These are phyloP conservation scores for Phalacrocorax aristotelis DNA, from an alignment of 2,113 vertebrate genomes.

Conservation along the genomic window DNA sequence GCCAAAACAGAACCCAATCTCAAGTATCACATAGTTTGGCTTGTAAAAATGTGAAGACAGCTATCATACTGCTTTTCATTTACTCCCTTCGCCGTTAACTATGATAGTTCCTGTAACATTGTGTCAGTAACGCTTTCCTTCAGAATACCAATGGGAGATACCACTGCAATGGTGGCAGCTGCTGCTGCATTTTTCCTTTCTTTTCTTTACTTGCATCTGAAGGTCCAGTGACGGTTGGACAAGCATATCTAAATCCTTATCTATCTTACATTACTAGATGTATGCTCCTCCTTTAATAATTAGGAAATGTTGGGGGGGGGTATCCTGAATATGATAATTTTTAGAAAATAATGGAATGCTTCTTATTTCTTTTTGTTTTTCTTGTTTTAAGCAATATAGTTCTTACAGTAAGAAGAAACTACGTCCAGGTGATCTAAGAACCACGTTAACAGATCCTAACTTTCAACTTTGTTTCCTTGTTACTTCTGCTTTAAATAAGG, in stretches of 20 bases:
- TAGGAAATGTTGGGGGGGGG: background rate
- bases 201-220: background rate
- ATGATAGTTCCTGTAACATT: background rate
- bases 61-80: slow-evolving; percentile 67
- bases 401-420: background rate
- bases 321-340: background rate
- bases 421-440: background rate
- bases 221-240: background rate
- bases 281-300: background rate
- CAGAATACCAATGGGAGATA: slow-evolving; percentile 39
- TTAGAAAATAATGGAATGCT: background rate
- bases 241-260: background rate
- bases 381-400: background rate
- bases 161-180: background rate
- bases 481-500: background rate
- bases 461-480: background rate
- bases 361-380: background rate
- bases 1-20: slow-evolving; percentile 48
- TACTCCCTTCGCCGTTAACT: slow-evolving; percentile 52
- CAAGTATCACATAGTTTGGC: slow-evolving; percentile 44
- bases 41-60: slow-evolving; percentile 70
- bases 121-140: slow-evolving; percentile 40
- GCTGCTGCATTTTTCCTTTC: background rate
- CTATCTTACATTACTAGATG: background rate
- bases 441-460: background rate